Base-by-base conservation (phyloP, 1,140 invertebrate genomes). In the Aphidius ervi region DNA sequence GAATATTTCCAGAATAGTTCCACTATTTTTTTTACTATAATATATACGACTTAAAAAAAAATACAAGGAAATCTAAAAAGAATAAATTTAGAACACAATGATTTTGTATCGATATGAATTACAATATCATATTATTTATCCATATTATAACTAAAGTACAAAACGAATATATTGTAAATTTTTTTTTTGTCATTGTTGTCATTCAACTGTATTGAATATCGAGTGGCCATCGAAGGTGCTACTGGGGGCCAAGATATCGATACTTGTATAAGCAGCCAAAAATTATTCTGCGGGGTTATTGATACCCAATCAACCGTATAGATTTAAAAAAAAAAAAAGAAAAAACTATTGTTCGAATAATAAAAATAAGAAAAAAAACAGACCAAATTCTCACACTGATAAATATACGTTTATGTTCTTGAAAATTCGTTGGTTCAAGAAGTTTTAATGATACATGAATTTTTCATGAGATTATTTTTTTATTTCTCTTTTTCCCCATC, bases 221-320 rank as follows among this genome's bases (percentile, higher is more conserved):
- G 23, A 31, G 23, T 31, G 23, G 23, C 23, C 23, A 31, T 31
- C 23, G 2, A 31, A 31, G 23, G 23, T 31, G 23, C 23, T 31
- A 31, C 23, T 31, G 23, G 23, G 23, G 23, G 23, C 57, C 49
- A 60, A 66, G 73, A 71, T 69, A 78, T 74, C 68, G 68, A 78
- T 78, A 76, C 59, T 63, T 56, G 57, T 56, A 64, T 50, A 55
- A 65, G 37, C 56, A 66, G 53, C 56, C 68, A 20, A 23, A 45
- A 52, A 53, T 56, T 64, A 46, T 68, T 56, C 67, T 72, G 68
- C 65, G 70, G 71, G 68, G 70, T 76, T 67, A 78, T 79, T 78
- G 76, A 78, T 77, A 78, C 64, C 67, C 75, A 69, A 79, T 78
- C 69, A 72, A 68, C 69, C 70, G 74, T 76, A 72, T 67, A 75